These are phyloP conservation scores for Bombus impatiens DNA, from an alignment of 1,140 invertebrate genomes.

Conservation along the genomic window DNA sequence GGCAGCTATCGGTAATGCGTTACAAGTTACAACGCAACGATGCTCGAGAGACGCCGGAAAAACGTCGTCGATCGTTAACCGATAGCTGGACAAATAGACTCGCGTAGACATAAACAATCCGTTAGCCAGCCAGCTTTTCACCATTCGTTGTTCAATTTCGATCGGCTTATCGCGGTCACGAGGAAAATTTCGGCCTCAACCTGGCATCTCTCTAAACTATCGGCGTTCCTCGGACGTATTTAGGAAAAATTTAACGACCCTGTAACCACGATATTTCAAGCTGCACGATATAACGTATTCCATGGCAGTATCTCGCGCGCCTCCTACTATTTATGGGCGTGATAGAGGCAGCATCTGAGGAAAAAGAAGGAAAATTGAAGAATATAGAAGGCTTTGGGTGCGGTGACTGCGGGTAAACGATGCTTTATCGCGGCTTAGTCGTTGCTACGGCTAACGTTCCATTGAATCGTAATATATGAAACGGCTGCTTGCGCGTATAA, in stretches of 20 bases:
- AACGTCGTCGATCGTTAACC: conserved; percentile 61
- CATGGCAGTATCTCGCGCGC: background rate
- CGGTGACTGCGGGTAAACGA: background rate
- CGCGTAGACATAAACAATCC: conserved; percentile 51
- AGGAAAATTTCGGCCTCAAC: background rate
- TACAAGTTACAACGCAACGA: conserved; percentile 5
- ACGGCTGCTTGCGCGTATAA: background rate
- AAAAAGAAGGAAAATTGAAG: background rate
- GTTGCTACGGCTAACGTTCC: background rate
- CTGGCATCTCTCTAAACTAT: background rate
- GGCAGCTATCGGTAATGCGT: conserved; percentile 21
- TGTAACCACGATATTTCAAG: conserved; percentile 11
- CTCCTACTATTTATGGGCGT: background rate
- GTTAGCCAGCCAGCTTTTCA: background rate
- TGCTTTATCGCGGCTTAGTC: background rate
- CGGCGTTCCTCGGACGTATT: background rate
- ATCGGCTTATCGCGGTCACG: background rate
- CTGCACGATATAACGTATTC: background rate
- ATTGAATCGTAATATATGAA: background rate
- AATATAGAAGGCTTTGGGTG: background rate
- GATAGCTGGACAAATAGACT: conserved; percentile 56
- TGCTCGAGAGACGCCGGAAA: conserved; percentile 27
- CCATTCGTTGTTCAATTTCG: conserved; percentile 36
- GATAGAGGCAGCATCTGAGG: background rate
- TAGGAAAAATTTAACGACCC: conserved; percentile 16